Percentiles rank a stretch among this genome's conserved stretches.
Conservation (phyloP, 1,140 invertebrate genomes). For the Hyles euphorbiae region DNA sequence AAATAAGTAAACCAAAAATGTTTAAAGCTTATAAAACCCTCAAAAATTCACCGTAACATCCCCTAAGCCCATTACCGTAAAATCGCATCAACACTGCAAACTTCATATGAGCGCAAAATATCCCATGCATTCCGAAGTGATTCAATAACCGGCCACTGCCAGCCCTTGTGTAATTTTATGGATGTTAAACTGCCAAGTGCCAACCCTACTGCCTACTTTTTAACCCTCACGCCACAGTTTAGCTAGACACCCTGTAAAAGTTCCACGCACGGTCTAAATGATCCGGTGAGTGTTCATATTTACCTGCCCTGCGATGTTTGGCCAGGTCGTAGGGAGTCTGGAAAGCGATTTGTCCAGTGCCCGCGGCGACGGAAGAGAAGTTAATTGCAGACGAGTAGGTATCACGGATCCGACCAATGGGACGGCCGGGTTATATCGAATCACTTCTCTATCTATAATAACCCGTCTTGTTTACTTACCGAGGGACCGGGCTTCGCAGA, state of each 20-base stretch:
- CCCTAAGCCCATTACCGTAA: conserved; percentile 31
- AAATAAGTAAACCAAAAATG: too few species aligned
- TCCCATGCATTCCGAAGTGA: conserved; percentile 61
- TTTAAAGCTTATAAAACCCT: too few species aligned
- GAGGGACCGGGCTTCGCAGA: too few species aligned
- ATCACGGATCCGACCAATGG: conserved; percentile 49
- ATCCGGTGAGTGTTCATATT: neutral
- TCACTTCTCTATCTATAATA: conserved; percentile 8
- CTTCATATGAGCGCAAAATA: conserved; percentile 50
- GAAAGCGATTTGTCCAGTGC: conserved; percentile 51
- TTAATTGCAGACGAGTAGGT: conserved; percentile 54
- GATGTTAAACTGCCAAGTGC: conserved; percentile 34
- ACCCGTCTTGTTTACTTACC: too few species aligned
- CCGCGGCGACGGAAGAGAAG: conserved; percentile 42
- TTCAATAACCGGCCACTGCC: conserved; percentile 49
- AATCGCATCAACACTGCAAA: conserved; percentile 35
- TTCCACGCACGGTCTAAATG: conserved; percentile 8
- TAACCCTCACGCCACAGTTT: conserved; percentile 24
- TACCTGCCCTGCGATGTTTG: conserved; percentile 30
- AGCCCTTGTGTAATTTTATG: conserved; percentile 55
- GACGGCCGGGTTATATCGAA: conserved; percentile 35
- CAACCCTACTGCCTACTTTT: conserved; percentile 6
- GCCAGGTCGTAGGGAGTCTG: conserved; percentile 25
- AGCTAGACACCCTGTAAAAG: conserved; percentile 14
- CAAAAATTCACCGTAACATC: neutral